Evolutionary conservation across 1,140 invertebrate genomes (phyloP).

Genomic region (Saccostrea glomerata): DNA sequence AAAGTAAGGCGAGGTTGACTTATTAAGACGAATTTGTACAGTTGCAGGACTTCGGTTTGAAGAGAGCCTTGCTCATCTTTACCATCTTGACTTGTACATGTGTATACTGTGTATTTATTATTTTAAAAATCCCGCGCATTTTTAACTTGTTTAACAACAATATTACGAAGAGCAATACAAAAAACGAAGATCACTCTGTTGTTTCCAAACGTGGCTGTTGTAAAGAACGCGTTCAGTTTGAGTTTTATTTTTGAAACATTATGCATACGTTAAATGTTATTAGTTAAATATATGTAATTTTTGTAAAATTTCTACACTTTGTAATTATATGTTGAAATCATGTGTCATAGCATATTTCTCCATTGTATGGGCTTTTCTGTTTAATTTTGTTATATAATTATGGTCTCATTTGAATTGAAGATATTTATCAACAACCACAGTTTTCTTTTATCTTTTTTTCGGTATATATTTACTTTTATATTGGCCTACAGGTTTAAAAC

Average conservation of each 20-base stretch:
- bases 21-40: too few species aligned
- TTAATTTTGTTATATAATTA: not conserved
- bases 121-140: not conserved
- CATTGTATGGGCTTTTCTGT: not conserved
- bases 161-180: not conserved
- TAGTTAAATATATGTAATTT: constrained; percentile 30
- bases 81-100: too few species aligned
- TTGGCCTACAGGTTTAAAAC: not conserved
- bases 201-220: not conserved
- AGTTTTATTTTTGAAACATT: constrained; percentile 3
- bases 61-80: not conserved
- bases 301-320: constrained; percentile 32
- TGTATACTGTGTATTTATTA: not conserved
- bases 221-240: not conserved
- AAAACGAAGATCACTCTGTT: not conserved
- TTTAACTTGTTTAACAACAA: not conserved
- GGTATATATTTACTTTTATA: not conserved
- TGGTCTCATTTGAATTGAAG: not conserved
- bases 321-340: constrained; percentile 10
- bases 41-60: too few species aligned
- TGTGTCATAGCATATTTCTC: constrained; percentile 9
- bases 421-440: constrained; percentile 11
- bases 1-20: too few species aligned
- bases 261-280: constrained; percentile 34
- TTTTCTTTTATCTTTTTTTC: not conserved